Base-by-base conservation (phyloP, 2,888 invertebrate genomes). In the Tenthredo notha region DNA sequence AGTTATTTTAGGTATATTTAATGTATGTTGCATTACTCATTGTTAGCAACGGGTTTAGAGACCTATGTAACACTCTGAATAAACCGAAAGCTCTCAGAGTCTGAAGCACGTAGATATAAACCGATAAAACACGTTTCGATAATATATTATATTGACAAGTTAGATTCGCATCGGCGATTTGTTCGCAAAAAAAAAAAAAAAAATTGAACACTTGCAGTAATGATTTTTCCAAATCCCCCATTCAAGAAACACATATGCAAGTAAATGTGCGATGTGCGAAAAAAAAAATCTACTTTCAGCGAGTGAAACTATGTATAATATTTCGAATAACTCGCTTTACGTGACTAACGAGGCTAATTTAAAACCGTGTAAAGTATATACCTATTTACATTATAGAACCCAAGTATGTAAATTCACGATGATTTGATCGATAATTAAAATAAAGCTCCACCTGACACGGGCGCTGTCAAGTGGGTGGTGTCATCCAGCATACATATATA, bases 331-430 rank as follows among this genome's bases (percentile, higher is more conserved):
- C 54, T n/a, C 54, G 54, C n/a, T 54, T 54, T 54, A 54, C 54
- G 54, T n/a, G 54, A 54, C 54, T 54, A 54, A 54, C 54, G 54
- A 54, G 54, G n/a, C 54, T 54, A 54, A 54, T 54, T 54, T n/a
- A n/a, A 54, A 54, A 54, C 54, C 54, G n/a, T 54, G n/a, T 54
- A n/a, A 54, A 54, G 7, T 54, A n/a, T 54, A 54, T n/a, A 25
- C 61, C 61, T 61, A 21, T 61, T 3, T 61, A 61, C 61, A 29
- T 21, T 25, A 61, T 61, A 21, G 2, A 25, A 61, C 7, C 54
- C 54, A 54, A 54, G 54, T 54, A 54, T 61, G 61, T 29, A 61
- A 29, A 61, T 61, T 29, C 21, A 10, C 61, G 61, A 25, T 29
- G 61, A 61, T 33, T 33, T 67, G 29, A 67, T 67, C 29, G 67